Evolutionary conservation across 2,797 vertebrate species (phyloP), one percentile per base, ranked within the genome.

Genomic region (Oreonectes daqikongensis): DNA sequence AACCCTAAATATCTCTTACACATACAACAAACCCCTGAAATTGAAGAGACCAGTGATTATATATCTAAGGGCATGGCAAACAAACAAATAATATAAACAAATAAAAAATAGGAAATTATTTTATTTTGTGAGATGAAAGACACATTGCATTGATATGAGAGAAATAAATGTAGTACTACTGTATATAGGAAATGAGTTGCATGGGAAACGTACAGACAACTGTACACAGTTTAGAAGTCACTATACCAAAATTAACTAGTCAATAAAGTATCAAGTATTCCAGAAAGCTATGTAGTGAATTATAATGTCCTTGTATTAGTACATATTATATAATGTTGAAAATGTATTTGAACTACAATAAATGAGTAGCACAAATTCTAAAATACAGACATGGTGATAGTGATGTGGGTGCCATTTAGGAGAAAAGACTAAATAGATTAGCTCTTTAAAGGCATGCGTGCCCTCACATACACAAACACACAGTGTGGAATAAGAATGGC

Each of bases 381-480:
- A 20, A 63, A 52, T n/a, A n/a, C 15, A 52, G n/a, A 20, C 11
- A 10, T 28, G 1, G 17, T 15, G 12, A 66, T 6, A 48, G 12
- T 24, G 32, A 74, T 53, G 18, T 65, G 61, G n/a, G n/a, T n/a
- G n/a, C n/a, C n/a, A n/a, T n/a, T n/a, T n/a, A n/a, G n/a, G n/a
- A n/a, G n/a, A 4, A 6, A 63, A 35, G 14, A 35, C 35, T 44
- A 7, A 66, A 42, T 11, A 55, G 11, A 75, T 42, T 42, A 55
- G 48, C 11, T 66, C 12, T 52, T 63, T 50, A 14, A 32, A 22
- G 30, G 30, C 38, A 78, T 65, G 42, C 12, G 71, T 22, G 40
- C 59, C 11, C 48, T 53, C 69, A 57, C 50, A 11, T 46, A 50
- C 60, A 20, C 20, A 53, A 17, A 20, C 18, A 57, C 48, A 30